Percentiles rank a stretch among this genome's conserved stretches.
Evolutionary conservation across 23 tunicate genomes (phyloP).

Genomic region (Styela clava): DNA sequence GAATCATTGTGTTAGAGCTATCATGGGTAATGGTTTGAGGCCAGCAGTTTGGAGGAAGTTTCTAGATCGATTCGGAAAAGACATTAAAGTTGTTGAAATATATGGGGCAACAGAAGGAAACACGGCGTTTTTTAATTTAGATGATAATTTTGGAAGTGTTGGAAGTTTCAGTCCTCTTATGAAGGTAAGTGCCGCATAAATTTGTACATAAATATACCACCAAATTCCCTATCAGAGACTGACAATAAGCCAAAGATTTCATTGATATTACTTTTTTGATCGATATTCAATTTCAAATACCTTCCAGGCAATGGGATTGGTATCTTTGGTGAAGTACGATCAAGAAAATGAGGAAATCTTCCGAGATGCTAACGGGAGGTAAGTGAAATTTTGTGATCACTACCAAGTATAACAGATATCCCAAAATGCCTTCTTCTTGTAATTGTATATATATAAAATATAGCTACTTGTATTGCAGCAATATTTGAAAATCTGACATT

Average conservation of each 20-base stretch:
- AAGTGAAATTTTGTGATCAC: too few relatives aligned
- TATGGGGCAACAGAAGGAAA: constrained; percentile 80
- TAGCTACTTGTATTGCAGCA: too few relatives aligned
- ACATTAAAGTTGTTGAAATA: constrained; percentile 49
- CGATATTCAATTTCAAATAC: too few relatives aligned
- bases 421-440: too few relatives aligned
- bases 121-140: constrained; percentile 36
- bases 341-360: constrained; percentile 13
- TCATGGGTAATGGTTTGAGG: constrained; percentile 58
- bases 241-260: too few relatives aligned
- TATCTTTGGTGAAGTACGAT: constrained; percentile 8
- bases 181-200: constrained; percentile 37
- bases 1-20: constrained; percentile 51
- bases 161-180: constrained; percentile 44
- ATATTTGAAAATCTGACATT: too few relatives aligned
- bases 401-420: too few relatives aligned
- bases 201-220: too few relatives aligned
- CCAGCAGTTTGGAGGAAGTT: constrained; percentile 75
- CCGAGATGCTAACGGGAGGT: constrained; percentile 33
- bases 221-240: too few relatives aligned
- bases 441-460: too few relatives aligned
- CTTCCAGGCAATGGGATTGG: background rate
- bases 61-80: constrained; percentile 37
- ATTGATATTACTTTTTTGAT: too few relatives aligned
- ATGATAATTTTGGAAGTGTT: constrained; percentile 44